Conservation (phyloP, 1,140 invertebrate species). For the Nasonia vitripennis region DNA sequence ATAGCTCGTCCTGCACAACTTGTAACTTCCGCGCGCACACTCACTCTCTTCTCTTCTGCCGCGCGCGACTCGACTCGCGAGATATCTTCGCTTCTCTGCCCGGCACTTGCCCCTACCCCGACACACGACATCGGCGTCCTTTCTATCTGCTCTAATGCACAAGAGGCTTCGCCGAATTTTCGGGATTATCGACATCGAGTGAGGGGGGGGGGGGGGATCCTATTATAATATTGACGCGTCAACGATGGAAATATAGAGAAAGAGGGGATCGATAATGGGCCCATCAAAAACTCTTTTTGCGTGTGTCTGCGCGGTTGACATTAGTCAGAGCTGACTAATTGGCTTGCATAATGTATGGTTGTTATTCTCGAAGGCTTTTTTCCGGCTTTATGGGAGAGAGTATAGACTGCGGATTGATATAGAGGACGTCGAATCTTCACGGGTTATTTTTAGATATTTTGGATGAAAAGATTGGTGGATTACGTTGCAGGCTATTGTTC, state of each 20-base stretch:
- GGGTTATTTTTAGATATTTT: too few relatives aligned
- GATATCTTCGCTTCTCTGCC: neutral
- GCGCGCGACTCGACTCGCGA: neutral
- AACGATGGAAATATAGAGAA: neutral
- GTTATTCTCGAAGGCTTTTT: too few relatives aligned
- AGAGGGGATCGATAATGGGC: neutral
- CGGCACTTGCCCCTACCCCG: neutral
- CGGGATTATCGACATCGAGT: too few relatives aligned
- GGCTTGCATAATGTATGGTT: too few relatives aligned
- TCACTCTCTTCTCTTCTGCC: conserved; percentile 9
- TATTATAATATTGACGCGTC: too few relatives aligned
- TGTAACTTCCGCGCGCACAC: neutral
- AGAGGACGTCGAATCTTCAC: too few relatives aligned
- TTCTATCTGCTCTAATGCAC: neutral
- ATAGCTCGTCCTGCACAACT: neutral
- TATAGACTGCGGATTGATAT: too few relatives aligned
- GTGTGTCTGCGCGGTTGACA: neutral
- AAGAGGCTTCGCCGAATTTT: too few relatives aligned
- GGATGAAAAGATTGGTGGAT: too few relatives aligned
- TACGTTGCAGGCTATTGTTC: too few relatives aligned
- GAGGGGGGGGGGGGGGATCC: too few relatives aligned
- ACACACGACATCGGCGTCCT: neutral
- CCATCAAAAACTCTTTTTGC: neutral
- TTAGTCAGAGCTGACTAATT: neutral
- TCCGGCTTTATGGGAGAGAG: too few relatives aligned